Evolutionary conservation across 2,113 vertebrate species (phyloP).

Genomic region (Balaeniceps rex): DNA sequence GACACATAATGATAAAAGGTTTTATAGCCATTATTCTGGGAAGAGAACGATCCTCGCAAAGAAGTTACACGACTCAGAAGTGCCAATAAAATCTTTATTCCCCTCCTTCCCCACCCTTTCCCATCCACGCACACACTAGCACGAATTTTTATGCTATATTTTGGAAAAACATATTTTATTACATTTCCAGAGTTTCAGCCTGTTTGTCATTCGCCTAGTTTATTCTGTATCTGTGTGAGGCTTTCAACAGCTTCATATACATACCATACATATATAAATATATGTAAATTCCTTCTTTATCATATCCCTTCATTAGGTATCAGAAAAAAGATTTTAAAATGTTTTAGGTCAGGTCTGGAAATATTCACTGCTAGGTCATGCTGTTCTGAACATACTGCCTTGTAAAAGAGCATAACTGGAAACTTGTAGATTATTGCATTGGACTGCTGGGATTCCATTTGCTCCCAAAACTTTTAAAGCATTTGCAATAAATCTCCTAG

Average conservation of each 20-base stretch:
- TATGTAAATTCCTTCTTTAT: neutral
- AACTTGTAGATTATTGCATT: neutral
- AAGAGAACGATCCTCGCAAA: neutral
- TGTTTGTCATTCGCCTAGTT: neutral
- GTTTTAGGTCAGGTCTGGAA: neutral
- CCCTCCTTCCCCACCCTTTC: neutral
- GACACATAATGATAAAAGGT: neutral
- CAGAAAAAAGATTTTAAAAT: neutral
- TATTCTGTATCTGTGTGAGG: neutral
- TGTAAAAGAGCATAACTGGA: neutral
- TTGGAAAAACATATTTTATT: neutral
- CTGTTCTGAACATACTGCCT: neutral
- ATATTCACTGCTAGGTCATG: neutral
- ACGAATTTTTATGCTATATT: neutral
- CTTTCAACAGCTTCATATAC: neutral
- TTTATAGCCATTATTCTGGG: conserved; percentile 39
- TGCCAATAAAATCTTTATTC: conserved; percentile 30
- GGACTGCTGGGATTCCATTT: neutral
- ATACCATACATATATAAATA: neutral
- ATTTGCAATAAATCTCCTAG: neutral
- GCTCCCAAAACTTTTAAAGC: neutral
- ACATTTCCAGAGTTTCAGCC: neutral
- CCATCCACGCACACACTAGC: neutral
- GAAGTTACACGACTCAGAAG: conserved; percentile 18
- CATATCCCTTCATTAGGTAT: neutral